Base-by-base conservation (phyloP, 1,140 invertebrate genomes). In the Brachionus asplanchnoidis region DNA sequence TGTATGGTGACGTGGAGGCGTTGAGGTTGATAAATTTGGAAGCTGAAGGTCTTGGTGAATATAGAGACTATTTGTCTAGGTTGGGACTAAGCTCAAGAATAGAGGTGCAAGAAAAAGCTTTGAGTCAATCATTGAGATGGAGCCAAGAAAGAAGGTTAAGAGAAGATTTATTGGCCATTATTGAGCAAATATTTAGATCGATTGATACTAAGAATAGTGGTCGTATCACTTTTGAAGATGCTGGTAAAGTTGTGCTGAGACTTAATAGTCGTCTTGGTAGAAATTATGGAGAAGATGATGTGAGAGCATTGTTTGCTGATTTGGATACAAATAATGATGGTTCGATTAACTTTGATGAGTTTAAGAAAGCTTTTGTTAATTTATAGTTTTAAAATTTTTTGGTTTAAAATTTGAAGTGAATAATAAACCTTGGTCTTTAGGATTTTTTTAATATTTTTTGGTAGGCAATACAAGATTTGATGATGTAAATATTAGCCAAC, bases 341-440 rank as follows among this genome's bases (percentile, higher is more conserved):
- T 23, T 60, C 78, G 4, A 56, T 80, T 36, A 40, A 28, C 32
- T 80, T 80, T 32, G 44, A 80, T 11, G 78, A 80, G 36, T 80
- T 80, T 23, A 80, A 56, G n/a, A 80, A 56, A 42, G 78, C 78
- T n/a, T 80, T 80, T 80, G n/a, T 80, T 20, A 75, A 75, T 75
- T n/a, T 42, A 42, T 44, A 44, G 46, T 75, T 75, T 44, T 44
- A 44, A 20, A 32, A 1, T 68, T 68, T 36, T 14, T 14, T n/a
- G 2, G 32, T 8, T 32, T 68, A 36, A 36, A 36, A 36, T 36
- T 36, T 36, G 7, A 0, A 36, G 32, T 36, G 32, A 36, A 36
- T 36, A 36, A 36, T 36, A 36, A 36, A 36, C 32, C 32, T 36
- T 36, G 2, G 32, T 36, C 4, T 36, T 6, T 36, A 36, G 5